A percentile compares a stretch with the other conserved stretches of the same genome.
Evolutionary conservation across 1,140 invertebrate genomes (phyloP).

Genomic region (Drosophila setifemur): DNA sequence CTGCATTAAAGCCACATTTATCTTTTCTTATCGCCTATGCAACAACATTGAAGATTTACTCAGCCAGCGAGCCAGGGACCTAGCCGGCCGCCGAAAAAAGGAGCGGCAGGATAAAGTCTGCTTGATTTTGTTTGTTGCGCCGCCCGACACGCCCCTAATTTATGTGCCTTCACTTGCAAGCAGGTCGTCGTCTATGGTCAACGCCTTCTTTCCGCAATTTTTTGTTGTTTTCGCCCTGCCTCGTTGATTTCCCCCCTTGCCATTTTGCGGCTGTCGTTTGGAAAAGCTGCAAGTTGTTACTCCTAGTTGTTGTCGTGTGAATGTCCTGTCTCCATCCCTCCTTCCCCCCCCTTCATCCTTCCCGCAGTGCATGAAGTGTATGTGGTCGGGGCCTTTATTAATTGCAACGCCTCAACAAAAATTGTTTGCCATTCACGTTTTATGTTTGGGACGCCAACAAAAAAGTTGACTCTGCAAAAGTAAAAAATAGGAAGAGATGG

Average conservation of each 20-base stretch:
- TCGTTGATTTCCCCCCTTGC: constrained; percentile 2
- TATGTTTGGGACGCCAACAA: constrained; percentile 27
- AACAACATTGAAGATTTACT: constrained; percentile 80
- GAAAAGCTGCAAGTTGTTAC: constrained; percentile 34
- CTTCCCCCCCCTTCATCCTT: neutral
- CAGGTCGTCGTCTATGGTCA: constrained; percentile 57
- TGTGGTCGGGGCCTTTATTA: constrained; percentile 67
- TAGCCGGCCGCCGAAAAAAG: constrained; percentile 13
- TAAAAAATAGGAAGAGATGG: constrained; percentile 1
- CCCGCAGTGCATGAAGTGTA: neutral
- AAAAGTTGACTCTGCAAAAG: constrained; percentile 57
- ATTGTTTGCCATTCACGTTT: constrained; percentile 61
- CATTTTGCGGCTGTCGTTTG: constrained; percentile 30
- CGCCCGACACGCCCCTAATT: constrained; percentile 69
- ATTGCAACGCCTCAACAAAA: constrained; percentile 77
- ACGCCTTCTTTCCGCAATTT: constrained; percentile 55
- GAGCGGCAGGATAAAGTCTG: neutral
- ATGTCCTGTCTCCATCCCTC: constrained; percentile 55
- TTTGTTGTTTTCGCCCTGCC: constrained; percentile 31
- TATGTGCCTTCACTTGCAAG: constrained; percentile 76
- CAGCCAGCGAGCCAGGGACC: constrained; percentile 42
- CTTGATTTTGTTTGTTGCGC: constrained; percentile 18
- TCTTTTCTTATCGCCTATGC: constrained; percentile 75
- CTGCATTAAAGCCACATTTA: constrained; percentile 79
- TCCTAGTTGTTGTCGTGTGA: constrained; percentile 52